Evolutionary conservation across 2,888 invertebrate species (phyloP).

Genomic region (Eupithecia centaureata): DNA sequence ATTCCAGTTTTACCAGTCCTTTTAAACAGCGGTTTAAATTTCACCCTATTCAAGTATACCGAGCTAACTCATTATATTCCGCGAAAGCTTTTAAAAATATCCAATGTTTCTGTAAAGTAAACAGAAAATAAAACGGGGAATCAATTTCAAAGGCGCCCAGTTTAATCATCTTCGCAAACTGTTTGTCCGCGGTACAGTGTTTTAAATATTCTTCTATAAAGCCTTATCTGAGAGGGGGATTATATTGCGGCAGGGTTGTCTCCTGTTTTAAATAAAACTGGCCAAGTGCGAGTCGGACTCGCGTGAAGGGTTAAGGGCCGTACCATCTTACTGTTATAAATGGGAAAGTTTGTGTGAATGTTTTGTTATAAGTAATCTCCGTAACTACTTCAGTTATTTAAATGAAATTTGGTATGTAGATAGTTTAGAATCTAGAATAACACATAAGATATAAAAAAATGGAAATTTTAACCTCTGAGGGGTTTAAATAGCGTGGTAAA

Average conservation of each 20-base stretch:
- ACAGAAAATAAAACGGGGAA: conserved; percentile 17
- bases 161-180: conserved; percentile 26
- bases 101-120: conserved; percentile 4
- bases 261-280: not conserved
- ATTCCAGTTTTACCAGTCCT: not conserved
- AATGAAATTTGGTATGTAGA: no score
- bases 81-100: not conserved
- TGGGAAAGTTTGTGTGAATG: not conserved
- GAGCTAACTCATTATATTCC: conserved; percentile 8
- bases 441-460: no score
- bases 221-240: conserved; percentile 14
- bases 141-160: conserved; percentile 30
- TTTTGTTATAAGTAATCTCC: no score
- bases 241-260: conserved; percentile 9
- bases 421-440: no score
- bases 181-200: conserved; percentile 26
- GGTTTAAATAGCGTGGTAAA: no score
- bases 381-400: no score
- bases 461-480: no score
- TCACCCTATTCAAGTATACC: not conserved
- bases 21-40: not conserved
- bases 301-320: no score
- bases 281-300: not conserved
- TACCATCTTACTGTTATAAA: no score
- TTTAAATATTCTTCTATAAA: conserved; percentile 29